These are phyloP conservation scores for Thomomys bottae DNA, from an alignment of 2,113 vertebrate genomes.

Conservation along the genomic window DNA sequence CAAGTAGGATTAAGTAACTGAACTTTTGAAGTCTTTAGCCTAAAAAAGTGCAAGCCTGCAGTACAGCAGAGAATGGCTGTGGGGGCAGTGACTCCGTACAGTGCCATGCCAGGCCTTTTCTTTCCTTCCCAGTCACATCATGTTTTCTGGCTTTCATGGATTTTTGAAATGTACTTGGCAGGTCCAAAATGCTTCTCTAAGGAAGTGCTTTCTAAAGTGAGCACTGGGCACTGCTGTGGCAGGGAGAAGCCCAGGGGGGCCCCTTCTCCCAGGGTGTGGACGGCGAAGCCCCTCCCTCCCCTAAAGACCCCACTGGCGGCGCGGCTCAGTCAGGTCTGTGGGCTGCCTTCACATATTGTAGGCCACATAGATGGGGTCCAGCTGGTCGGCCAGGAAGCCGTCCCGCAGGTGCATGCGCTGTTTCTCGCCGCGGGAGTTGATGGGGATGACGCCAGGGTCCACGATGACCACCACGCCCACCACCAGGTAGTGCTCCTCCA, in stretches of 20 bases:
- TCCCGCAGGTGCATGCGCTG: constrained; percentile 98
- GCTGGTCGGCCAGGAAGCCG: constrained; percentile 96
- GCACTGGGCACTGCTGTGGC: background rate
- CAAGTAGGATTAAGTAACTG: constrained; percentile 49
- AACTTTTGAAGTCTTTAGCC: constrained; percentile 68
- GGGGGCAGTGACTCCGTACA: background rate
- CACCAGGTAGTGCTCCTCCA: constrained; percentile 97
- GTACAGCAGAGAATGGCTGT: constrained; percentile 64
- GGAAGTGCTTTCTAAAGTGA: constrained; percentile 61
- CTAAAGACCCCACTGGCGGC: background rate
- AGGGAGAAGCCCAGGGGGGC: background rate
- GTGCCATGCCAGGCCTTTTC: background rate
- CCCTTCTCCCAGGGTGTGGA: background rate
- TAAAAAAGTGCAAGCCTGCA: constrained; percentile 81
- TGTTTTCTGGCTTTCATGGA: constrained; percentile 65
- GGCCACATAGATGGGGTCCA: constrained; percentile 98
- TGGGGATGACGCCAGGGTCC: constrained; percentile 96
- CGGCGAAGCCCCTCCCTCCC: background rate
- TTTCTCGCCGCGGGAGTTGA: constrained; percentile 97
- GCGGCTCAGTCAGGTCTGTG: background rate
- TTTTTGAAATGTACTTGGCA: constrained; percentile 51
- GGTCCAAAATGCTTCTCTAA: constrained; percentile 57
- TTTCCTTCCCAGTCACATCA: constrained; percentile 6
- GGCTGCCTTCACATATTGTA: constrained; percentile 93
- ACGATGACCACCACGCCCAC: constrained; percentile 97